A percentile compares a stretch with the other conserved stretches of the same genome.
Conservation (phyloP, 2,113 vertebrate genomes). For the Chascanopsetta lugubris region DNA sequence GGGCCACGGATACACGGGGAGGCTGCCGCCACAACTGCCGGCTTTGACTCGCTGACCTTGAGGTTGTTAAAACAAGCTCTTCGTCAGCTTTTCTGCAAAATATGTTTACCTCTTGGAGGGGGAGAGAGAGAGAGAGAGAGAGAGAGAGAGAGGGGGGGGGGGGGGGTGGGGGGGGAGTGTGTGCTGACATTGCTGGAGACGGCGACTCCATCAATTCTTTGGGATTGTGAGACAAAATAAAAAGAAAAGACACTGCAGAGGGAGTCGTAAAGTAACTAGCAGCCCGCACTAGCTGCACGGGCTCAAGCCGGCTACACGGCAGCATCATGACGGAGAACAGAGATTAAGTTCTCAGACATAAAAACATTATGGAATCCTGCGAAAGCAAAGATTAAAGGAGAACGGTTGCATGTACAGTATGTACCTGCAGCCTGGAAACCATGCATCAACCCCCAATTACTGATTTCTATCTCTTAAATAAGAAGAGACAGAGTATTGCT, state of each 20-base stretch:
- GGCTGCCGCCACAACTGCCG: conserved; percentile 80
- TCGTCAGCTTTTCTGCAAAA: conserved; percentile 80
- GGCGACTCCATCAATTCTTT: conserved; percentile 75
- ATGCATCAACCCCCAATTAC: conserved; percentile 71
- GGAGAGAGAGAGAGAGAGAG: conserved; percentile 19
- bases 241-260: conserved; percentile 39
- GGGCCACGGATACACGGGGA: conserved; percentile 60
- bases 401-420: conserved; percentile 39
- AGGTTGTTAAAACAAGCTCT: conserved; percentile 82
- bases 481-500: conserved; percentile 71
- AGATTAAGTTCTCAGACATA: conserved; percentile 59
- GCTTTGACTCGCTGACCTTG: conserved; percentile 81
- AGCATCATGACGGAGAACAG: conserved; percentile 34
- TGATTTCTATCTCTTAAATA: conserved; percentile 78
- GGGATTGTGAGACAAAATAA: conserved; percentile 60
- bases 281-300: conserved; percentile 36
- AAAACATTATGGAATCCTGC: conserved; percentile 50
- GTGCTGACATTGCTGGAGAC: conserved; percentile 72
- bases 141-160: conserved; percentile 22
- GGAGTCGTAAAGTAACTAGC: conserved; percentile 60
- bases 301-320: conserved; percentile 38
- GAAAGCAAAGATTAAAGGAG: conserved; percentile 50
- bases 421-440: conserved; percentile 58
- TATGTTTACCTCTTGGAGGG: conserved; percentile 73
- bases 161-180: conserved; percentile 11